phyloP scores from a whole-genome alignment of 1,140 invertebrate species.

The Drosophila eugracilis region DNA sequence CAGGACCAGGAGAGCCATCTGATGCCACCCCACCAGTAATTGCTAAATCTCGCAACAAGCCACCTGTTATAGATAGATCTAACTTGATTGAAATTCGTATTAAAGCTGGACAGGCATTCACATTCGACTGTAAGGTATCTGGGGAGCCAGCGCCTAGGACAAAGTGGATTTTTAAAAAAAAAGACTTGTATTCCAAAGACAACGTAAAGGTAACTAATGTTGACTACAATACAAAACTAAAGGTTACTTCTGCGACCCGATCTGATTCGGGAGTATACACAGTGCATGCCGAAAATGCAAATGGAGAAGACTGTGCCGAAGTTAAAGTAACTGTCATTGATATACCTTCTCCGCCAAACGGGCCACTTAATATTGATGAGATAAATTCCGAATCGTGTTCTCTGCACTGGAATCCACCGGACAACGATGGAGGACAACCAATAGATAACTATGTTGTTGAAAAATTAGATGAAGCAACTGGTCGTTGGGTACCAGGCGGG shows the following conservation, averaged over 20 bases:
- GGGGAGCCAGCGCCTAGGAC: slow-evolving; percentile 97
- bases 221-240: slow-evolving; percentile 96
- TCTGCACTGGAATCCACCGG: slow-evolving; percentile 95
- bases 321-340: slow-evolving; percentile 97
- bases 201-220: slow-evolving; percentile 89
- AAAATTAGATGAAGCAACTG: slow-evolving; percentile 96
- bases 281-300: slow-evolving; percentile 96
- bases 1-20: slow-evolving; percentile 97
- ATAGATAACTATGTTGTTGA: slow-evolving; percentile 97
- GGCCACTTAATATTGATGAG: slow-evolving; percentile 93
- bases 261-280: slow-evolving; percentile 96
- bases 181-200: slow-evolving; percentile 89
- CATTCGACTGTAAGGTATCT: slow-evolving; percentile 89
- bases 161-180: slow-evolving; percentile 92
- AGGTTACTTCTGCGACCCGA: slow-evolving; percentile 93
- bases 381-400: slow-evolving; percentile 90
- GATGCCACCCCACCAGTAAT: slow-evolving; percentile 96
- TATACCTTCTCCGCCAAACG: slow-evolving; percentile 94
- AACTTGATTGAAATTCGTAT: slow-evolving; percentile 94
- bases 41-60: slow-evolving; percentile 97
- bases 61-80: slow-evolving; percentile 95
- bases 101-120: slow-evolving; percentile 93
- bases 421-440: slow-evolving; percentile 95
- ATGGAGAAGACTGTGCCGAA: slow-evolving; percentile 95
- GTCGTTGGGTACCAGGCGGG: slow-evolving; percentile 96